Base-by-base conservation (phyloP, 2,888 invertebrate genomes). In the Agonopterix arenella region DNA sequence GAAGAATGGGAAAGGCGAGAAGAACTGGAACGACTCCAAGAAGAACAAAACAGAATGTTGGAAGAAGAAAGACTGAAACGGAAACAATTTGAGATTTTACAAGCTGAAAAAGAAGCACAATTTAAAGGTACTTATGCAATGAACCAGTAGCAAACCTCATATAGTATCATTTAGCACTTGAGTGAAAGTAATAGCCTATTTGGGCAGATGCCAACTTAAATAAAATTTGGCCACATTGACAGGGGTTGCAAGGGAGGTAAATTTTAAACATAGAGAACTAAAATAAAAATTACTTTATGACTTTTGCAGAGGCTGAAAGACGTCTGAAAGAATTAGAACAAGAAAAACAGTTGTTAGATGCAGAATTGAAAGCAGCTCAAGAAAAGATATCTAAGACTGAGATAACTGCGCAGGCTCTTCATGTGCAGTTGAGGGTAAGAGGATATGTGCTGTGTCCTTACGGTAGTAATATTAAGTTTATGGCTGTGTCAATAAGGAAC, bases 1-100 rank as follows among this genome's bases (percentile, higher is more conserved):
- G 96, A 96, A 81, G 96, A 96, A 85, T 95, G 95, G 94, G 95
- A 95, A 63, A 93, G 93, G 68, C 80, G 95, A 57, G 95, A 95
- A 70, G 94, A 96, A 73, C 73, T 96, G 57, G 96, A 96, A 78
- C 89, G 91, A 59, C 80, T 96, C n/a, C 95, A 96, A 76, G 92
- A 92, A 66, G 95, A 96, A 75, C 95, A 96, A 67, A 91, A 91
- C 58, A 80, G 90, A 67, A 89, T 95, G 66, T 72, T 96, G 51
- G 93, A 93, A 70, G 91, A 93, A 66, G 96, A 96, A 76, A 90
- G 94, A 59, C 86, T 92, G 52, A 95, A 95, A 73, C 85, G 95
- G 47, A 91, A 91, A 59, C 94, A 94, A 59, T 94, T 95, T 68
- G 95, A 96, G 80, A 88, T 90, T 43, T 80, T 92, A 50, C 94